Percentiles rank a stretch among this genome's conserved stretches.
Evolutionary conservation across 2,797 vertebrate species (phyloP).

Genomic region (Heliangelus exortis): DNA sequence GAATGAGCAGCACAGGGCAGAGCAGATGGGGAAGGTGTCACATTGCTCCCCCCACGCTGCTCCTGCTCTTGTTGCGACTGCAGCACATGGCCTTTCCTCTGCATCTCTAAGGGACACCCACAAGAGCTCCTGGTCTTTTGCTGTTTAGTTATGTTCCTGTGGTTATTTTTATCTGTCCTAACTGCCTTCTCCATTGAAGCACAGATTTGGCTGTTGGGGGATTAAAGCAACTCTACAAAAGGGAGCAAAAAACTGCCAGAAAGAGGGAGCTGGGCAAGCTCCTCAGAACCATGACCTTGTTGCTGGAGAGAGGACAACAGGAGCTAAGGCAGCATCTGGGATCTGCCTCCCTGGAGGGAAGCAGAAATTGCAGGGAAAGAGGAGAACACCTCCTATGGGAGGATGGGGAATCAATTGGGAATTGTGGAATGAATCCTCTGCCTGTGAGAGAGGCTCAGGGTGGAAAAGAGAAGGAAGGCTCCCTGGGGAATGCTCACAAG

Average conservation of each 20-base stretch:
- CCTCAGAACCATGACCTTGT: background rate
- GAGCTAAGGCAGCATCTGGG: background rate
- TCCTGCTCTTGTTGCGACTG: background rate
- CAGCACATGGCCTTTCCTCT: background rate
- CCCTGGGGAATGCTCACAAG: background rate
- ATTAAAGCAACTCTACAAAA: background rate
- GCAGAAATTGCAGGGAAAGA: background rate
- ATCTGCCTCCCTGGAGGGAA: background rate
- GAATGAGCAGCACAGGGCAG: background rate
- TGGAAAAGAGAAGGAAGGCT: background rate
- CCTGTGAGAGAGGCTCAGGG: background rate
- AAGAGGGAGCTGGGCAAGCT: background rate
- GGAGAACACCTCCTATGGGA: background rate
- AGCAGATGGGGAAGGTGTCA: background rate
- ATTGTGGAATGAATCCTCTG: background rate
- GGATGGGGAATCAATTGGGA: background rate
- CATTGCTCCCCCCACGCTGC: background rate
- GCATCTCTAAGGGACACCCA: rapidly evolving
- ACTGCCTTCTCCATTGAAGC: background rate
- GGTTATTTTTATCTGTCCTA: background rate
- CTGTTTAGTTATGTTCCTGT: background rate
- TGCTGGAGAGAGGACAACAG: too few species aligned
- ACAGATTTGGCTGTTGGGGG: background rate
- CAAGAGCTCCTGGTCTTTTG: background rate
- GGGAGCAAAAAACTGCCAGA: background rate